Conservation (phyloP, 2,888 invertebrate genomes). For the Uropetala carovei region DNA sequence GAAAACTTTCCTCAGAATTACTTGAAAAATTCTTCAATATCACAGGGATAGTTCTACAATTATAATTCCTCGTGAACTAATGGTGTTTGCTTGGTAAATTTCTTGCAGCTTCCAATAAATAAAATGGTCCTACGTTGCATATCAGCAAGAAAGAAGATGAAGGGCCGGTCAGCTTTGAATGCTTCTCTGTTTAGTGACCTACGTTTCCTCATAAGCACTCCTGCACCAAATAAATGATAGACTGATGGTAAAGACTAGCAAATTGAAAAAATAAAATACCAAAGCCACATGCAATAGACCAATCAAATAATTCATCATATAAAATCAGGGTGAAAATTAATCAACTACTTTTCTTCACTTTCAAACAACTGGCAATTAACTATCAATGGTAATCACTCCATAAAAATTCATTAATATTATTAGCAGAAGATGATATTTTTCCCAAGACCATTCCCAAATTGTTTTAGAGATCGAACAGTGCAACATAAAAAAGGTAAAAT, state of each 20-base stretch:
- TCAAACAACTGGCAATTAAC: no score
- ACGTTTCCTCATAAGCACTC: not conserved
- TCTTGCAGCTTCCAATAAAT: constrained; percentile 31
- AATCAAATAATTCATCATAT: no score
- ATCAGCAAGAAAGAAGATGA: constrained; percentile 37
- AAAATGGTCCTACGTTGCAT: constrained; percentile 18
- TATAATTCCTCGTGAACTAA: constrained; percentile 1
- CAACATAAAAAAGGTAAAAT: no score
- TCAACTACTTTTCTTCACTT: no score
- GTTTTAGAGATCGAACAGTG: no score
- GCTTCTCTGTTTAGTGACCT: not conserved
- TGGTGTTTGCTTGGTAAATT: not conserved
- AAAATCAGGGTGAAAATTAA: no score
- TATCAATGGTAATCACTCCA: no score
- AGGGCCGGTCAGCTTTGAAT: constrained; percentile 44
- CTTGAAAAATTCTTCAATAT: not conserved
- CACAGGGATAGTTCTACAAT: not conserved
- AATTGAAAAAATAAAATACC: not conserved
- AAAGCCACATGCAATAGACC: no score
- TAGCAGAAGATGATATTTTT: no score
- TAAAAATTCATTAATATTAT: no score
- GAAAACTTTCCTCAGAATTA: no score
- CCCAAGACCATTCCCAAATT: no score
- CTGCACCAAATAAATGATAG: constrained; percentile 12
- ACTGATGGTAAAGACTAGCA: not conserved